phyloP scores from a whole-genome alignment of 2,888 invertebrate species.

The Drosophila barbarae region DNA sequence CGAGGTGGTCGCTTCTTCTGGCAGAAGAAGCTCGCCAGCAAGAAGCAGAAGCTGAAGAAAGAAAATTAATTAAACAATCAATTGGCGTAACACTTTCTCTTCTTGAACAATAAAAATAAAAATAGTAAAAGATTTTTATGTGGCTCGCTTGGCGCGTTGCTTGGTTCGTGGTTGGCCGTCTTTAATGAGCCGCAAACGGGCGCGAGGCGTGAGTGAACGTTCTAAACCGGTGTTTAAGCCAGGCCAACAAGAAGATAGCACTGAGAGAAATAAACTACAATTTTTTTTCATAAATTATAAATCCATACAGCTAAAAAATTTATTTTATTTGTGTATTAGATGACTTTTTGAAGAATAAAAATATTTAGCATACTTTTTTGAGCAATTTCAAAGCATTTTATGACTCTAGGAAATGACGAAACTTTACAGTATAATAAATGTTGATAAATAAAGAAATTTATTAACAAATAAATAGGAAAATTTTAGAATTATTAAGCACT shows the following conservation, averaged over 20 bases:
- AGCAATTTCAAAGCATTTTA: neutral
- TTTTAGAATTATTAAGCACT: too few species aligned
- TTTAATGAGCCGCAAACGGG: conserved; percentile 40
- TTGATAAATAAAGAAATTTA: neutral
- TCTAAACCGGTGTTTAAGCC: conserved; percentile 56
- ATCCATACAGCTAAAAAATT: neutral
- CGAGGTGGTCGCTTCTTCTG: conserved; percentile 14
- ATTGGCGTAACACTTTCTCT: conserved; percentile 75
- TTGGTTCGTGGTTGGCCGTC: conserved; percentile 27
- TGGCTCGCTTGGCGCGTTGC: conserved; percentile 28
- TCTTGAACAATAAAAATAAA: conserved; percentile 65
- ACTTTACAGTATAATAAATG: too few species aligned
- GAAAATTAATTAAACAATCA: conserved; percentile 71
- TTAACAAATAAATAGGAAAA: neutral
- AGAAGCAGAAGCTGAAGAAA: conserved; percentile 29
- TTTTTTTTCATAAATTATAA: neutral
- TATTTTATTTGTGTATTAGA: neutral
- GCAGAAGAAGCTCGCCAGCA: conserved; percentile 27
- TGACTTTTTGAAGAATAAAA: neutral
- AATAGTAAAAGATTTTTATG: conserved; percentile 52
- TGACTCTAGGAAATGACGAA: too few species aligned
- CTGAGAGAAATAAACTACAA: neutral
- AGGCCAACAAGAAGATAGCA: conserved; percentile 22
- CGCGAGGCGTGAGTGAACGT: conserved; percentile 63
- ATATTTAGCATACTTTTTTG: neutral